phyloP scores from a whole-genome alignment of 1,140 invertebrate species.

The Zaprionus lachaisei region DNA sequence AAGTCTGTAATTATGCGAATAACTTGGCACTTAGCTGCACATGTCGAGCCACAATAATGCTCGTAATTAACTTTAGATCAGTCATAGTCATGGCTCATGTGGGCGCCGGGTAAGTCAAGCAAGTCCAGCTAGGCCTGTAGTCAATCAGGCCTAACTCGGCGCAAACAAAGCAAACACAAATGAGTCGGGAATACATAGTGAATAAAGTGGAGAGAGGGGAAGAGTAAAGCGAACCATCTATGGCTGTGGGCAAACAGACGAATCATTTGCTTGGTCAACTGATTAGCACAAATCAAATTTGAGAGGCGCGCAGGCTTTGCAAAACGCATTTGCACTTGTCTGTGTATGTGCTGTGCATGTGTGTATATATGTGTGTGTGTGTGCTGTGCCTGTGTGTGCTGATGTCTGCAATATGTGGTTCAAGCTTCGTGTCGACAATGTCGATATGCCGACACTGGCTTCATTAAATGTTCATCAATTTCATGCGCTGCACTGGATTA shows the following conservation, averaged over 20 bases:
- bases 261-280: constrained; percentile 33
- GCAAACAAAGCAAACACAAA: constrained; percentile 32
- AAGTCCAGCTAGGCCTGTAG: constrained; percentile 28
- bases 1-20: constrained; percentile 43
- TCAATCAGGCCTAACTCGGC: constrained; percentile 31
- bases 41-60: constrained; percentile 65
- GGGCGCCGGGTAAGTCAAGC: background rate
- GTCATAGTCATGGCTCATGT: constrained; percentile 47
- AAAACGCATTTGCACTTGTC: background rate
- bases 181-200: constrained; percentile 13
- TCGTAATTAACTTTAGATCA: constrained; percentile 80
- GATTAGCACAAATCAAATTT: constrained; percentile 21
- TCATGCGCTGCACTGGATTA: background rate
- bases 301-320: background rate
- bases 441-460: background rate
- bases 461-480: constrained; percentile 24
- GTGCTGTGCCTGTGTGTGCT: background rate
- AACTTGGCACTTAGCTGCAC: constrained; percentile 71
- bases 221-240: background rate
- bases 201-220: too few relatives aligned
- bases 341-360: background rate
- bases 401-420: background rate
- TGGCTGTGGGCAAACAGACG: background rate
- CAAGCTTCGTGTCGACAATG: constrained; percentile 2
- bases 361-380: background rate